Conservation (phyloP, 2,113 vertebrate species). For the Malurus cyaneus region DNA sequence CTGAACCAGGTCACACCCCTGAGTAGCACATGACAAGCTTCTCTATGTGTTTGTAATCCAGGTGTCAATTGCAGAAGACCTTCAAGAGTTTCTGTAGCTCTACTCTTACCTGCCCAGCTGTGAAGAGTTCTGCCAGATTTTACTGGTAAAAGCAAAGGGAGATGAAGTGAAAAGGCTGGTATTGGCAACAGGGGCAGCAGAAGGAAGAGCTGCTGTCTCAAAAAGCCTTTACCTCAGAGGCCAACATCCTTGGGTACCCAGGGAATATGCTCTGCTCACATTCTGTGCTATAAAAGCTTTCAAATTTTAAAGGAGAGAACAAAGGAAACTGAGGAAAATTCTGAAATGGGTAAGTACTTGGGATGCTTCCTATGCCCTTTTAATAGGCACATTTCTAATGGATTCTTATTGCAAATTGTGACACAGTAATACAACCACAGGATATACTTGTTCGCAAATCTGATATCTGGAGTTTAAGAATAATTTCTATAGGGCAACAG, state of each 20-base stretch:
- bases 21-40: neutral
- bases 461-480: neutral
- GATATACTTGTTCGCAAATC: neutral
- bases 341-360: neutral
- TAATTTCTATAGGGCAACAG: neutral
- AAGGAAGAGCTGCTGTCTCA: neutral
- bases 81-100: neutral
- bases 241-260: neutral
- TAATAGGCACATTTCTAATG: neutral
- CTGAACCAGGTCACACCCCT: neutral
- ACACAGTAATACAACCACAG: neutral
- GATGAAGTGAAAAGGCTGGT: neutral
- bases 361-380: neutral
- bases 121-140: neutral
- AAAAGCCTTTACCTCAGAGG: neutral
- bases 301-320: neutral
- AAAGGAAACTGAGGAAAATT: neutral
- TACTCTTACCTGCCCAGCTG: neutral
- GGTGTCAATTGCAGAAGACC: neutral
- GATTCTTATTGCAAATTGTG: neutral
- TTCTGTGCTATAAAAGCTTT: neutral
- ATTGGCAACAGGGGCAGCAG: neutral
- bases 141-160: neutral
- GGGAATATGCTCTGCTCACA: neutral
- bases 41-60: neutral